Conservation (phyloP, 2,888 invertebrate genomes). For the Gari tellinella region DNA sequence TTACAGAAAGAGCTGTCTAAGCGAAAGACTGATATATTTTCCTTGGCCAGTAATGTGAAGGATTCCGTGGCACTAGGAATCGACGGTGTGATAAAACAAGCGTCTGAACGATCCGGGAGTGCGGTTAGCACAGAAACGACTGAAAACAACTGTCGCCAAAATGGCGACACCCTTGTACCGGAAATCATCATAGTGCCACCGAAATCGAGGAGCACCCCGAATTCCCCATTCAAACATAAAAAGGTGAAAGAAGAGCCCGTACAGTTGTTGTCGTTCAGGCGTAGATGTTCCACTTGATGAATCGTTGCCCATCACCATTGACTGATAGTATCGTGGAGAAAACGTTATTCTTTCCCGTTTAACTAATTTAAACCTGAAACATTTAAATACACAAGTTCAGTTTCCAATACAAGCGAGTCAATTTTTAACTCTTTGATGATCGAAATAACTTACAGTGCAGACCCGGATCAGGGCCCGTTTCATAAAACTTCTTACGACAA, state of each 20-base stretch:
- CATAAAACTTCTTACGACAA: too few species aligned
- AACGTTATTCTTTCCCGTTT: too few species aligned
- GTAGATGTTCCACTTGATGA: constrained; percentile 1
- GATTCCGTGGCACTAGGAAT: constrained; percentile 39
- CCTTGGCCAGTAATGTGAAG: constrained; percentile 44
- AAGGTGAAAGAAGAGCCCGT: constrained; percentile 34
- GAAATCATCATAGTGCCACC: constrained; percentile 16
- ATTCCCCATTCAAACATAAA: constrained; percentile 41
- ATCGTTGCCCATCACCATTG: too few species aligned
- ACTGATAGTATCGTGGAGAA: too few species aligned
- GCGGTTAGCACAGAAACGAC: too few species aligned
- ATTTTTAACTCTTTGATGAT: too few species aligned
- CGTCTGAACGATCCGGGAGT: neutral
- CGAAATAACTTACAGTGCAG: too few species aligned
- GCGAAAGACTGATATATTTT: constrained; percentile 52
- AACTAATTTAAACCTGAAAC: too few species aligned
- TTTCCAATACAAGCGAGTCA: too few species aligned
- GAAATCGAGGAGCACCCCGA: constrained; percentile 22
- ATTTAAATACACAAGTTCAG: too few species aligned
- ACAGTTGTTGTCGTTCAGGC: constrained; percentile 30
- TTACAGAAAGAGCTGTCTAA: constrained; percentile 62
- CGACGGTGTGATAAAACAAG: constrained; percentile 19
- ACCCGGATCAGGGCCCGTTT: too few species aligned
- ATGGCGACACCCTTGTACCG: neutral
- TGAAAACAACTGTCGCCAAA: neutral